Base-by-base conservation (phyloP, 2,113 vertebrate species). In the Lutjanus erythropterus region DNA sequence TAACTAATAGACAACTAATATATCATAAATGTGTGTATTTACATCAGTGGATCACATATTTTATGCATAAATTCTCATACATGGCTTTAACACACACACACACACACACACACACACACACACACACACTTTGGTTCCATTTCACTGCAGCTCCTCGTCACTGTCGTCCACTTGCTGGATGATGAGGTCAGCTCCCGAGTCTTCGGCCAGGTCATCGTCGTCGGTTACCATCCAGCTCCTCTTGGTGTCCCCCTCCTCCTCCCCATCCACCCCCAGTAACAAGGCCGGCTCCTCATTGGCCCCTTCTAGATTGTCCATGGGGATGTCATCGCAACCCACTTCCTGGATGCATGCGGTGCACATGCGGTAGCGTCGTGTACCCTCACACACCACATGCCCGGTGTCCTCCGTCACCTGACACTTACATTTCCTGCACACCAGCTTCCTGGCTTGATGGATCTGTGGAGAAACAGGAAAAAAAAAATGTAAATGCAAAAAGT, bases 381-480 rank as follows among this genome's bases (percentile, higher is more conserved):
- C 98, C 86, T 99, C 97, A 64, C 97, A 97, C 18, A 99, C 97
- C 89, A 99, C 98, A 1, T 97, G 97, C 0, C 97, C 97, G 0
- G 96, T 98, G n/a, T 97, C 93, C 83, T 99, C 97, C 0, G 97
- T 99, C 83, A 99, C 97, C 0, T 96, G 96, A 16, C 97, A 96
- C 59, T 98, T 99, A 77, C 98, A 99, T 78, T 98, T 98, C 81
- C 97, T 95, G 96, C 98, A 99, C 88, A 99, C 97, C 50, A 98
- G 95, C 77, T 99, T 99, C 83, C 97, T 96, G 2, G 98, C 98
- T 92, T 99, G 97, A 78, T 99, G 98, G 79, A 99, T 99, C 98
- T 99, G 93, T 52, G 62, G 10, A 49, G 29, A n/a, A 25, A 33
- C 3, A 66, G 25, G 6, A 42, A 15, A 23, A 52, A 35, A 59